Evolutionary conservation across 2,888 invertebrate species (phyloP), one percentile per base, ranked within the genome.

Genomic region (Thecophora atra): DNA sequence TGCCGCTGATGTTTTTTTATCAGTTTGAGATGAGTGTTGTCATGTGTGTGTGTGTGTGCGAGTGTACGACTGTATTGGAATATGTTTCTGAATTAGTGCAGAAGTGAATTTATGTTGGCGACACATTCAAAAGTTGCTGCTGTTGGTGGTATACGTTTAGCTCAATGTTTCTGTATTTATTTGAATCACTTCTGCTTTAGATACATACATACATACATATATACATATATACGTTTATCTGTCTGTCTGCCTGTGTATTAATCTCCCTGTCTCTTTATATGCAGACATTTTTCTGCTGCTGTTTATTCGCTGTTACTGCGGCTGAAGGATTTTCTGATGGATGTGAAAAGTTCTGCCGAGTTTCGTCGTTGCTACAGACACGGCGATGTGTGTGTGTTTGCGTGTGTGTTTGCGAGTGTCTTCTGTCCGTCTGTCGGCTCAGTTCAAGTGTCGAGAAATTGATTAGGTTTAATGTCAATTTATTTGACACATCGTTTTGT

Each of bases 261-360:
- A 44, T 44, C 7, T 44, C 44, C 51, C 26, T 19, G 21, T 62
- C 17, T 44, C 3, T 28, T 60, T 71, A 58, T 65, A 62, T 51
- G 62, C 4, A 13, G 17, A 5, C 11, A 70, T 51, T 51, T 70
- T 70, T 54, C 28, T 70, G 44, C 44, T 47, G 44, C 24, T 60
- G 54, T 66, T 67, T 67, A 54, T 67, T 54, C 67, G 21, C 42
- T 54, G 37, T n/a, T n/a, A n/a, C 37, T 37, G 37, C 37, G 6
- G 67, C 54, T 54, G 54, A 67, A 67, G 67, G 56, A 67, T 69
- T 28, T 62, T 70, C 70, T 70, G 70, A 70, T 70, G 62, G 70
- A 70, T 70, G 63, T n/a, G 70, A 52, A 63, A 70, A 63, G 24
- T 54, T 70, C 54, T 70, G 62, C 51, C 63, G 62, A 70, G 60